Base-by-base conservation (phyloP, 1,140 invertebrate species). In the Elysia chlorotica region DNA sequence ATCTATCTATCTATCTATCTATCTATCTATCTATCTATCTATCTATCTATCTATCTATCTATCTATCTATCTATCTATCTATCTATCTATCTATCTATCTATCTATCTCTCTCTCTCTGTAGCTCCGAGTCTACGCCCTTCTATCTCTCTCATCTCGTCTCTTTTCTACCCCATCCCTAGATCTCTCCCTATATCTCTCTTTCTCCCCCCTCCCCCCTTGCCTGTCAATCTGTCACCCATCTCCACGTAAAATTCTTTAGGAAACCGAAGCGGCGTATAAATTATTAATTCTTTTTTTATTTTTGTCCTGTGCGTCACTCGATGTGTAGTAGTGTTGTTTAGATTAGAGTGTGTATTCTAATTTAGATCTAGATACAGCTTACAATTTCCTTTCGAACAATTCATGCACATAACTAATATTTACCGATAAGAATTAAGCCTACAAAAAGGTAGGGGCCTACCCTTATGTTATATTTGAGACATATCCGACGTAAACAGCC, bases 121-220 rank as follows among this genome's bases (percentile, higher is more conserved):
- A 5, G 37, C 36, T 41, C 37, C 23, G n/a, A 28, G 3, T 48
- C 66, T 23, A 38, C n/a, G 23, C 0, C 25, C n/a, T 3, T 25
- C 5, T 54, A n/a, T 54, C 41, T 68, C 38, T 5, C 14, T 31
- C 41, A 25, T 21, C 10, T 4, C 41, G n/a, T 71, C 23, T 71
- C 1, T 71, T 25, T 71, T 23, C 41, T 21, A n/a, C 57, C 35
- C 57, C 53, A 33, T 63, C 70, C 31, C 56, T n/a, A n/a, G n/a
- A n/a, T 63, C 56, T 63, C 61, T 38, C 61, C 33, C 3, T 62
- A 56, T 71, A 1, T 63, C 37, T 37, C 70, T 48, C 57, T 41
- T 41, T 21, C 53, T 37, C 35, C 28, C 2, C 28, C 25, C 25
- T 28, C 31, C n/a, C 36, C 66, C 30, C 25, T 14, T 2, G 21